Conservation (phyloP, 2,113 vertebrate genomes). For the Butorides virescens region DNA sequence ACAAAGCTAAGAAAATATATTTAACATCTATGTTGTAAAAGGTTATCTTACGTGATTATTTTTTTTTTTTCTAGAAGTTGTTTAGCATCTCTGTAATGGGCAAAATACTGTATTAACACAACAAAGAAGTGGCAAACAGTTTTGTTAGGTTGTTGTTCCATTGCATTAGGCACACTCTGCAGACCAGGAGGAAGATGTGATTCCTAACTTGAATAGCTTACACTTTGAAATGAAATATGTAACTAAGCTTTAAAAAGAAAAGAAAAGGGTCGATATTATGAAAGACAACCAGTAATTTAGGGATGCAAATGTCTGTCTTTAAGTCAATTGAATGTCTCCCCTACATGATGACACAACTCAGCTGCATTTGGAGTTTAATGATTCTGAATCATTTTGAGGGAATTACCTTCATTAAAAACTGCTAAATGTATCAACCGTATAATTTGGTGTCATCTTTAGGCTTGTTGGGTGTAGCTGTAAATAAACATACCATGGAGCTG, state of each 20-base stretch:
- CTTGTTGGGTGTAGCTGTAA: neutral
- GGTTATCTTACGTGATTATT: neutral
- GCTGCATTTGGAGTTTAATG: neutral
- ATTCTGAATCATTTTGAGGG: neutral
- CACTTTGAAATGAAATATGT: neutral
- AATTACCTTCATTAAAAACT: neutral
- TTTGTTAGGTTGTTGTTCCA: neutral
- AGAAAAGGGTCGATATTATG: neutral
- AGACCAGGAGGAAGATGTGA: neutral
- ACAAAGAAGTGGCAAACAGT: neutral
- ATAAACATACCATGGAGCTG: neutral
- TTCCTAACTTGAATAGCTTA: neutral
- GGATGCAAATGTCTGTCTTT: neutral
- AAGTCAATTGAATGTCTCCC: neutral
- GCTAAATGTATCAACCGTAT: neutral
- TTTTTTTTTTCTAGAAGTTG: neutral
- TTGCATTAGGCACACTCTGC: fast-evolving
- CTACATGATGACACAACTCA: neutral
- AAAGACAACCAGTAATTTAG: neutral
- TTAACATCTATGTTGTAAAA: neutral
- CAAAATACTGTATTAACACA: neutral
- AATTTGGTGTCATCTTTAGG: neutral
- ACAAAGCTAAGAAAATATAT: neutral
- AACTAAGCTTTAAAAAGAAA: neutral
- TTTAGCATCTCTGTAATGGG: neutral